phyloP scores from a whole-genome alignment of 2,888 invertebrate genomes.

The Clanis bilineata region DNA sequence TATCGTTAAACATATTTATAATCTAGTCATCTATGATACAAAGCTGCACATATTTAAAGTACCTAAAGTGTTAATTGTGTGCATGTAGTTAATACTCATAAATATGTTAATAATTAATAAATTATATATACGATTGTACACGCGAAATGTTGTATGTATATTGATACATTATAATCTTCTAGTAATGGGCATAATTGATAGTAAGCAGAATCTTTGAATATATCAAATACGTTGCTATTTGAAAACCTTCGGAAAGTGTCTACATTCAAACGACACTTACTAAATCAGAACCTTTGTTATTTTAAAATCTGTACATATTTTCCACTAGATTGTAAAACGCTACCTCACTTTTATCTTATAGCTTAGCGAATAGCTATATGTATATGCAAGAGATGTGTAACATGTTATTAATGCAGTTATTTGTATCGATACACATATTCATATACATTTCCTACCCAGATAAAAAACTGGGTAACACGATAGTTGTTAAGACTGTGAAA shows the following conservation, averaged over 20 bases:
- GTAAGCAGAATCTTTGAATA: slow-evolving; percentile 20
- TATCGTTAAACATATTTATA: slow-evolving; percentile 68
- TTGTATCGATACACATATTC: slow-evolving; percentile 28
- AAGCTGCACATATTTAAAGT: slow-evolving; percentile 75
- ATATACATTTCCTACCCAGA: slow-evolving; percentile 34
- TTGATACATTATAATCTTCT: slow-evolving; percentile 34
- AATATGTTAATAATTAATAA: slow-evolving; percentile 59
- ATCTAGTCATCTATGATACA: slow-evolving; percentile 76
- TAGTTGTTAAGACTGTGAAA: slow-evolving; percentile 70
- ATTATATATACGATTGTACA: slow-evolving; percentile 57
- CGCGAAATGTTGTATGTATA: slow-evolving; percentile 61
- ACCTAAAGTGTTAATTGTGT: slow-evolving; percentile 60
- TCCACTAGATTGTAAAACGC: slow-evolving; percentile 79
- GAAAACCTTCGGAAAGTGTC: slow-evolving; percentile 26
- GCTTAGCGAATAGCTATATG: slow-evolving; percentile 69
- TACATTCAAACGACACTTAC: slow-evolving; percentile 50
- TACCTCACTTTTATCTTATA: slow-evolving; percentile 79
- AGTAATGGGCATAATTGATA: slow-evolving; percentile 40
- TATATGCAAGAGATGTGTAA: slow-evolving; percentile 28
- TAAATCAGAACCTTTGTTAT: slow-evolving; percentile 65
- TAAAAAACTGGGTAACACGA: slow-evolving; percentile 33
- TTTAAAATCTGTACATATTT: slow-evolving; percentile 76
- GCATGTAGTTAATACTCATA: slow-evolving; percentile 76
- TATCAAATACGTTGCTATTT: slow-evolving; percentile 32
- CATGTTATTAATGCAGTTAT: slow-evolving; percentile 33